Conservation (phyloP, 2,113 vertebrate species). For the Thinocorus orbignyianus region DNA sequence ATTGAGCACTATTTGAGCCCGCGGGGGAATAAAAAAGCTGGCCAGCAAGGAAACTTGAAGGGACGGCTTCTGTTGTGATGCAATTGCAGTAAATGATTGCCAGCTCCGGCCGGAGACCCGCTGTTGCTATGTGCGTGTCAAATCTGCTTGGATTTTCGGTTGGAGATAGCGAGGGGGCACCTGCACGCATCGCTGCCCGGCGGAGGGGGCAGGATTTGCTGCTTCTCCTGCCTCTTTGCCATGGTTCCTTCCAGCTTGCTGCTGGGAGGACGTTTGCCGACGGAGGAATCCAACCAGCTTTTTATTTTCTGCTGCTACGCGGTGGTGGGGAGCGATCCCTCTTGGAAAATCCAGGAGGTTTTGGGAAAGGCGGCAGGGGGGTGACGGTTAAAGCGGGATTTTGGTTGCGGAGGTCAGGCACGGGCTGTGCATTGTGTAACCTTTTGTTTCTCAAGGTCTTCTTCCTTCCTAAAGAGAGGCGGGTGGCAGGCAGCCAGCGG, state of each 20-base stretch:
- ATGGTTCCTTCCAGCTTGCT: not conserved
- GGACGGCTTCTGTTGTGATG: not conserved
- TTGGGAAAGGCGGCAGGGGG: not conserved
- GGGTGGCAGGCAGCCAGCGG: not conserved
- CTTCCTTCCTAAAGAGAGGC: not conserved
- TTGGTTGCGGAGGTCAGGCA: not conserved
- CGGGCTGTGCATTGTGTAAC: not conserved
- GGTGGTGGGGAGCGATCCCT: not conserved
- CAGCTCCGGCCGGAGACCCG: not conserved
- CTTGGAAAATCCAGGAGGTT: not conserved
- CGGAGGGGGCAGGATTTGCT: not conserved
- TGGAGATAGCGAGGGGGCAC: not conserved
- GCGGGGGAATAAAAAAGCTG: not conserved
- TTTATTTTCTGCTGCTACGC: not conserved
- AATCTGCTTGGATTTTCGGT: not conserved
- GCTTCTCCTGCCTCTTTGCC: not conserved
- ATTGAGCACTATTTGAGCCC: fast-evolving
- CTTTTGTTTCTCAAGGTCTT: constrained; percentile 33
- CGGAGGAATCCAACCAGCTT: not conserved
- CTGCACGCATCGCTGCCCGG: not conserved
- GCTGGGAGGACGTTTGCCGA: not conserved
- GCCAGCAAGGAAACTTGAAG: not conserved
- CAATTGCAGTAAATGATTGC: not conserved
- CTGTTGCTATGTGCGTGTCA: not conserved
- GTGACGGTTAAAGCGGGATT: not conserved